Percentiles rank a stretch among this genome's conserved stretches.
Conservation (phyloP, 1,140 invertebrate species). For the Lepidotrigona ventralis region DNA sequence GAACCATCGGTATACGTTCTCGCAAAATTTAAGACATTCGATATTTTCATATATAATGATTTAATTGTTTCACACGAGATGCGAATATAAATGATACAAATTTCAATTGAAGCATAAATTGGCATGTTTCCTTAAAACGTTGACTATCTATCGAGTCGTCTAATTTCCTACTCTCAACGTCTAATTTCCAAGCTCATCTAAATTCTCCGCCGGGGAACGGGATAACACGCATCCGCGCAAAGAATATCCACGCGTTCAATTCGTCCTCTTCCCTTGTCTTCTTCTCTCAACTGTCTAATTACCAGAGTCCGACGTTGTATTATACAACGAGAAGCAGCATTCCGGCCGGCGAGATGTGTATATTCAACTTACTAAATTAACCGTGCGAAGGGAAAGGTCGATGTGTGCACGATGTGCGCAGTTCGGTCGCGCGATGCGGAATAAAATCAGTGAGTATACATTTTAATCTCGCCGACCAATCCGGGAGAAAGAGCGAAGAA, state of each 20-base stretch:
- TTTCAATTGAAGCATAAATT: background rate
- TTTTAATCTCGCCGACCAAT: slow-evolving; percentile 35
- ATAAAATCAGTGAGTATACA: slow-evolving; percentile 41
- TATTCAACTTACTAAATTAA: slow-evolving; percentile 43
- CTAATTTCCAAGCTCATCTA: background rate
- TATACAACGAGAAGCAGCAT: background rate
- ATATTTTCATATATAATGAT: too few species aligned
- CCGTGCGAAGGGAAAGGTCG: slow-evolving; percentile 15
- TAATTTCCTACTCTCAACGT: background rate
- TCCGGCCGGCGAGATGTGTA: background rate
- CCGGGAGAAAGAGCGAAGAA: background rate
- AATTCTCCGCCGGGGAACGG: background rate
- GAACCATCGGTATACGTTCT: too few species aligned
- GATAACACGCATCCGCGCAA: background rate
- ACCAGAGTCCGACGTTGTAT: background rate
- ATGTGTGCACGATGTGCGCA: background rate
- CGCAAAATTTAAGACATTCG: too few species aligned
- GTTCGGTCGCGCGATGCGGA: slow-evolving; percentile 20
- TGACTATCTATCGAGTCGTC: background rate
- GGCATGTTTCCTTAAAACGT: background rate
- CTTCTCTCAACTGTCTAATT: background rate
- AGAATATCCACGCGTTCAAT: background rate
- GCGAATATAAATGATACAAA: background rate
- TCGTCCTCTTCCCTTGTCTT: background rate
- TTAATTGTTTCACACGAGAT: too few species aligned